Conservation (phyloP, 2,113 vertebrate species). For the Trachemys scripta region DNA sequence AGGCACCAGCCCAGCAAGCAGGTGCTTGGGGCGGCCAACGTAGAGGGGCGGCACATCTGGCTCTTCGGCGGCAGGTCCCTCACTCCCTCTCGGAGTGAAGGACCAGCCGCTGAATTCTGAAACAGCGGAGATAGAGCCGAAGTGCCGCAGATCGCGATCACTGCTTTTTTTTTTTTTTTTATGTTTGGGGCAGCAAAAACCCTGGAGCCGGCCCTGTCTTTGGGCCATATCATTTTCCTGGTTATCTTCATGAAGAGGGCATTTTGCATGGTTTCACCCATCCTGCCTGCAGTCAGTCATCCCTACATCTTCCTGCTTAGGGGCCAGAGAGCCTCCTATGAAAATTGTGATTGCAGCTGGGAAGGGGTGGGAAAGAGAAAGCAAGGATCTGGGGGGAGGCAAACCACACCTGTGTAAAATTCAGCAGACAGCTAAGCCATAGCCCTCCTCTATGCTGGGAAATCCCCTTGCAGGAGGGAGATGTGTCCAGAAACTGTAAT, state of each 20-base stretch:
- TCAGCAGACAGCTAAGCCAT: neutral
- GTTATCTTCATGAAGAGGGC: neutral
- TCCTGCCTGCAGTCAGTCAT: neutral
- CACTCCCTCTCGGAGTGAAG: too few species aligned
- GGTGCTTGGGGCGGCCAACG: too few species aligned
- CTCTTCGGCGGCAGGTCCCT: too few species aligned
- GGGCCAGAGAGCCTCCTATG: neutral
- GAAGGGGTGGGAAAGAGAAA: neutral
- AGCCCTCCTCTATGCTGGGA: neutral
- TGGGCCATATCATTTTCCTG: neutral
- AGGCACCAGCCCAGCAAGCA: too few species aligned
- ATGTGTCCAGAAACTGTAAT: neutral
- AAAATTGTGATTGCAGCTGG: neutral
- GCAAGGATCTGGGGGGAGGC: neutral
- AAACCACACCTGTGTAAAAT: neutral
- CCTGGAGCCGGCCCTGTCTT: neutral
- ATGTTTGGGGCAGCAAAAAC: too few species aligned
- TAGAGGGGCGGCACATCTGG: too few species aligned
- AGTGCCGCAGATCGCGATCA: too few species aligned
- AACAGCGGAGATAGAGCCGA: too few species aligned
- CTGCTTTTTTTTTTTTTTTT: too few species aligned
- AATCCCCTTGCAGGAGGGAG: neutral
- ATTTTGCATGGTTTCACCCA: neutral
- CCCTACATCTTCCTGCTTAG: neutral
- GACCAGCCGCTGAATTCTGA: too few species aligned